Evolutionary conservation across 2,797 vertebrate genomes (phyloP), one percentile per base, ranked within the genome.

Genomic region (Cyprinella venusta): DNA sequence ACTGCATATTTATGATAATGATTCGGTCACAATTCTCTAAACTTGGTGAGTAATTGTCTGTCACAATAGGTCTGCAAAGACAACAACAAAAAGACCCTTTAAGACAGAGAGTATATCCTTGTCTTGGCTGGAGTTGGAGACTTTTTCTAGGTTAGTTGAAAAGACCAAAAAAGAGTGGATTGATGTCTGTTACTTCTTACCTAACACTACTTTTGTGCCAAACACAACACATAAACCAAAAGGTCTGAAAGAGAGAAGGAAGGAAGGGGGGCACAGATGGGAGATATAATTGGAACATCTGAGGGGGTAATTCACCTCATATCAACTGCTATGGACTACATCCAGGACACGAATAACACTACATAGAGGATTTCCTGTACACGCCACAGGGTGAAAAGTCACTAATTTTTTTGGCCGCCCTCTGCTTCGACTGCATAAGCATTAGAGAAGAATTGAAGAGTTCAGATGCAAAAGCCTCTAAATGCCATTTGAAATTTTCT

Each of bases 361-460:
- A 85, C 69, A 83, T 71, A 80, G 45, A 87, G 84, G 84, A 87
- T 84, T 87, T 89, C 87, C 85, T 83, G 70, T 71, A 69, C 54
- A 30, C n/a, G 15, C 40, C 36, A 48, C 59, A 67, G 81, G 72
- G 61, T 68, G 59, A 81, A 81, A 63, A 71, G 79, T 79, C 54
- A 64, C 42, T 54, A 45, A 64, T 76, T 54, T 64, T 61, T n/a
- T 19, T 38, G 21, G 59, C 5, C 8, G 70, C 79, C 70, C 67
- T 52, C 50, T 38, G 21, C 24, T 52, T 12, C 19, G 48, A 79
- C 26, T 16, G 12, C 61, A 79, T n/a, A 9, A 30, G 61, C 18
- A 36, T 45, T 64, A 79, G 2, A 79, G 12, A 52, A 36, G 13
- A 69, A 24, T 19, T 56, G n/a, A n/a, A n/a, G n/a, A n/a, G n/a